Evolutionary conservation across 2,888 invertebrate genomes (phyloP).

Genomic region (Lobophora halterata): DNA sequence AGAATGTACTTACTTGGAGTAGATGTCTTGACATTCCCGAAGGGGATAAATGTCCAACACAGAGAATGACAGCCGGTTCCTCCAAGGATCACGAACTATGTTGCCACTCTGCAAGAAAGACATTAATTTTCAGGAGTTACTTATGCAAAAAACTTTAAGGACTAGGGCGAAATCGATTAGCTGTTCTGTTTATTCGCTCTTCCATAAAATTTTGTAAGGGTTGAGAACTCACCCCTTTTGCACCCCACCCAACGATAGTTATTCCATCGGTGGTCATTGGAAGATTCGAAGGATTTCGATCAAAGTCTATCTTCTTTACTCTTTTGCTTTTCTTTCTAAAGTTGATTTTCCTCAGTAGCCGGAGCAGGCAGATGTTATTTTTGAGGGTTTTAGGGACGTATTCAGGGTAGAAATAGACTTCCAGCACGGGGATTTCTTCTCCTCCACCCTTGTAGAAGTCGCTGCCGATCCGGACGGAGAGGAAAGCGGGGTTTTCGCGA

Average conservation of each 20-base stretch:
- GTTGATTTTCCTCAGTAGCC: constrained; percentile 44
- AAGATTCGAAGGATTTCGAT: constrained; percentile 37
- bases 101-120: constrained; percentile 45
- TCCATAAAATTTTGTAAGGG: too few species aligned
- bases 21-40: constrained; percentile 53
- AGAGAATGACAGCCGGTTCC: constrained; percentile 45
- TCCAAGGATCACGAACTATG: constrained; percentile 40
- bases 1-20: constrained; percentile 55
- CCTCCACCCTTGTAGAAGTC: constrained; percentile 53
- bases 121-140: too few species aligned
- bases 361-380: constrained; percentile 57
- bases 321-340: constrained; percentile 30
- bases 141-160: too few species aligned
- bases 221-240: constrained; percentile 56
- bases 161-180: too few species aligned
- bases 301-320: constrained; percentile 56
- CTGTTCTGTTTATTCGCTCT: too few species aligned
- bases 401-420: constrained; percentile 60
- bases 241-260: constrained; percentile 64
- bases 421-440: constrained; percentile 50
- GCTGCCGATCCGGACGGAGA: constrained; percentile 61
- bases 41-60: constrained; percentile 51
- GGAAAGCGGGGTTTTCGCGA: constrained; percentile 63
- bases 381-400: constrained; percentile 55
- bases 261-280: constrained; percentile 47